These are phyloP conservation scores for Okamejei kenojei DNA, from an alignment of 2,797 vertebrate genomes.

Conservation along the genomic window DNA sequence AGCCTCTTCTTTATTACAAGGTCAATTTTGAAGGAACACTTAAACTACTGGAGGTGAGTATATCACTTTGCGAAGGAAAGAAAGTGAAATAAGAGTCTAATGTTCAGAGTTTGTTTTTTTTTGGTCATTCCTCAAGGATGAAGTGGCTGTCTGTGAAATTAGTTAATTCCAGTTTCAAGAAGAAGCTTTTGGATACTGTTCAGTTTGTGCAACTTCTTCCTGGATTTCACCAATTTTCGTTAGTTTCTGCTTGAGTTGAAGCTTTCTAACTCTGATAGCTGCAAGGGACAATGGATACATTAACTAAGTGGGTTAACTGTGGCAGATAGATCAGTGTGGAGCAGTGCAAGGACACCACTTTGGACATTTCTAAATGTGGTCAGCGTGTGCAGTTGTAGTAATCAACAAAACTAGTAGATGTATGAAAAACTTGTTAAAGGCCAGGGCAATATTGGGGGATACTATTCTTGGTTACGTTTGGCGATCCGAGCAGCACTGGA, in stretches of 20 bases:
- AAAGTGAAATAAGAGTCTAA: background rate
- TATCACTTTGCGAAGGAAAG: background rate
- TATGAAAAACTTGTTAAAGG: no score
- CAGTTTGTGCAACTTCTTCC: background rate
- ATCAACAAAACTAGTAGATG: no score
- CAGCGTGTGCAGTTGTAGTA: no score
- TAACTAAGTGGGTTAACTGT: no score
- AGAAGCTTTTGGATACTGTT: background rate
- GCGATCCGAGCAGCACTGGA: no score
- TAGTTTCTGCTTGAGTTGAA: background rate
- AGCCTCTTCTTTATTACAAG: slow-evolving; percentile 85
- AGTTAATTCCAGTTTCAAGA: background rate
- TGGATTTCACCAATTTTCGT: background rate
- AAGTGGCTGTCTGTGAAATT: background rate
- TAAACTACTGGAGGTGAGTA: slow-evolving; percentile 80
- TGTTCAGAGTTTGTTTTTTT: background rate
- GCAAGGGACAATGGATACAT: no score
- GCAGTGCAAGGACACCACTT: no score
- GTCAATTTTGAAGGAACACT: slow-evolving; percentile 90
- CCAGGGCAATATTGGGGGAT: no score
- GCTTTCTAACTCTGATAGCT: background rate
- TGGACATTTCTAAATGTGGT: no score
- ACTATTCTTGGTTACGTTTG: no score
- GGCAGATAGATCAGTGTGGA: no score
- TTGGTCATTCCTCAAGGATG: background rate